Evolutionary conservation across 37 sponge, comb jelly and placozoan species (phyloP).

Genomic region (Chondrilla cf. caribensis): DNA sequence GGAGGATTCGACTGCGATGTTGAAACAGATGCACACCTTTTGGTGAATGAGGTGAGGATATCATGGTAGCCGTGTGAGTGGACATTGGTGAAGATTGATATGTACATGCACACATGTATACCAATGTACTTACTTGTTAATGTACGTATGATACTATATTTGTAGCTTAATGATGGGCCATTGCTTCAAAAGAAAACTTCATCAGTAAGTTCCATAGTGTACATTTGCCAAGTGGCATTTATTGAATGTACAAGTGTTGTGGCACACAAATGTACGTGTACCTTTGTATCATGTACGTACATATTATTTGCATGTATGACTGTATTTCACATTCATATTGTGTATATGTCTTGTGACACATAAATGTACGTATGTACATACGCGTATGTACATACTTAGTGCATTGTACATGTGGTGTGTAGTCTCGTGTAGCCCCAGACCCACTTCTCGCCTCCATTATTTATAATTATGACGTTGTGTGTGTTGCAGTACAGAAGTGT

Average conservation of each 20-base stretch:
- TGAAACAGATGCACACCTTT: background rate
- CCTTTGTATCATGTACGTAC: too few species aligned
- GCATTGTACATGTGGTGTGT: too few species aligned
- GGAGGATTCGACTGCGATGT: slow-evolving; percentile 4
- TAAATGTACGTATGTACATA: background rate
- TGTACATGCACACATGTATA: too few species aligned
- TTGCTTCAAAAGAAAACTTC: too few species aligned
- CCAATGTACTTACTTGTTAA: too few species aligned
- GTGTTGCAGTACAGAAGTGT: background rate
- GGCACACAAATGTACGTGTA: background rate
- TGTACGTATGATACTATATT: background rate
- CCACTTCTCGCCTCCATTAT: too few species aligned
- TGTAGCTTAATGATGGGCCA: background rate
- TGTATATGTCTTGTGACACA: background rate
- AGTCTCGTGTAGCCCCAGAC: too few species aligned
- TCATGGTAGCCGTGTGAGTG: background rate
- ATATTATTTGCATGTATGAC: background rate
- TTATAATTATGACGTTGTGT: background rate
- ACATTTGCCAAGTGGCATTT: too few species aligned
- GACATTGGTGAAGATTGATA: too few species aligned
- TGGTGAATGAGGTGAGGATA: background rate
- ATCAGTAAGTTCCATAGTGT: too few species aligned
- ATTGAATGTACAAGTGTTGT: too few species aligned
- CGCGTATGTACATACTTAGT: background rate
- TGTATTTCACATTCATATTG: too few species aligned